Conservation (phyloP, 2,113 vertebrate genomes). For the Eclectus roratus region DNA sequence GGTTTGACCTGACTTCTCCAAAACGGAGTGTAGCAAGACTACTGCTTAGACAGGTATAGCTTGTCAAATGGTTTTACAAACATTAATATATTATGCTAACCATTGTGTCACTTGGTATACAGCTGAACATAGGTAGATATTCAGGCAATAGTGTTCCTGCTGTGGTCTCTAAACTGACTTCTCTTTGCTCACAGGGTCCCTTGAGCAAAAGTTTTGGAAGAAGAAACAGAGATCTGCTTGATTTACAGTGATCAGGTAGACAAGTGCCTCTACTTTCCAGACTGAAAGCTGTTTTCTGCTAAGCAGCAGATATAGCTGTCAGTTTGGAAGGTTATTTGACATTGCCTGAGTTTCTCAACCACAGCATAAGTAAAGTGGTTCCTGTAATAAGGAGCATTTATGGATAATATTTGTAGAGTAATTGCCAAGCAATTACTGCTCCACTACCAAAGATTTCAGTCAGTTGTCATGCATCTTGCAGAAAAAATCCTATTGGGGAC, state of each 20-base stretch:
- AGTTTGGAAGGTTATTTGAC: slow-evolving; percentile 26
- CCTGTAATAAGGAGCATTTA: slow-evolving; percentile 53
- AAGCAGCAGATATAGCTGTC: slow-evolving; percentile 33
- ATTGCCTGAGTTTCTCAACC: slow-evolving; percentile 2
- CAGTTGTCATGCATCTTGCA: slow-evolving; percentile 10
- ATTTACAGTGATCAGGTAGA: not conserved
- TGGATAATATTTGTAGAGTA: slow-evolving; percentile 50
- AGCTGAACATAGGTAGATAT: not conserved
- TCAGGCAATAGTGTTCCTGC: not conserved
- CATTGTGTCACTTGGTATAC: not conserved
- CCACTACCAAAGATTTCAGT: slow-evolving; percentile 38
- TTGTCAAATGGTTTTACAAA: not conserved
- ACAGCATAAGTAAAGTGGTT: slow-evolving; percentile 22
- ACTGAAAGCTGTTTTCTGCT: not conserved
- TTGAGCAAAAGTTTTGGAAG: not conserved
- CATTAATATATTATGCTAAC: not conserved
- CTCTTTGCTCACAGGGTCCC: not conserved
- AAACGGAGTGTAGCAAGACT: not conserved
- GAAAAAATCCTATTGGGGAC: not conserved
- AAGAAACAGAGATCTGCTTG: not conserved
- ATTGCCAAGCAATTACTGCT: slow-evolving; percentile 36
- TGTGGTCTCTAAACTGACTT: not conserved
- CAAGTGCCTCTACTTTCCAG: not conserved
- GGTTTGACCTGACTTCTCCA: not conserved
- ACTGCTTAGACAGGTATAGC: not conserved